Evolutionary conservation across 2,888 invertebrate species (phyloP).

Genomic region (Athrips mouffetella): DNA sequence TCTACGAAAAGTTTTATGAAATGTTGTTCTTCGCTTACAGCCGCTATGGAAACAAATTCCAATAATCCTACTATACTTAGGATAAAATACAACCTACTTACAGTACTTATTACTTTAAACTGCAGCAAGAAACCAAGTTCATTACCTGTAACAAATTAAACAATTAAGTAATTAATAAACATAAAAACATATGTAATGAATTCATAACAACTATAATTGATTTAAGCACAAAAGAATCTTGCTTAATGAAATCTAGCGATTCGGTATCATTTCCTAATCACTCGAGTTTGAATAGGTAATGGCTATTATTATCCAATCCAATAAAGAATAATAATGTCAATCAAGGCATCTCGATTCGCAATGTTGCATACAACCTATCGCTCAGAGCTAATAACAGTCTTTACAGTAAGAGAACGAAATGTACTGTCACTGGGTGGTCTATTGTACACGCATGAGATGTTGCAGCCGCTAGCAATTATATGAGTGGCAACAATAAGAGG

Average conservation of each 20-base stretch:
- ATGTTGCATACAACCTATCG: background rate
- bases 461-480: slow-evolving; percentile 28
- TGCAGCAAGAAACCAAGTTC: no score
- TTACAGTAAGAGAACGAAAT: background rate
- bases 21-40: no score
- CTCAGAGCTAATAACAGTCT: background rate
- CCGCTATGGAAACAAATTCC: no score
- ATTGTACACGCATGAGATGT: slow-evolving; percentile 12
- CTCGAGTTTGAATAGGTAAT: slow-evolving; percentile 1
- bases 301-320: slow-evolving; percentile 9
- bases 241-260: background rate
- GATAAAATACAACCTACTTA: no score
- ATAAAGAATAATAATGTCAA: slow-evolving; percentile 12
- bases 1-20: no score
- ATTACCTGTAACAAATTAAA: no score
- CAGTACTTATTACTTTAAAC: no score
- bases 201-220: background rate
- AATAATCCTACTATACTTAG: no score
- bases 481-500: slow-evolving; percentile 20
- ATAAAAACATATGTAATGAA: background rate
- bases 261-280: background rate
- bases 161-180: background rate
- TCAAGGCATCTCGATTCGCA: slow-evolving; percentile 3
- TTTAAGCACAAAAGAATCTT: background rate
- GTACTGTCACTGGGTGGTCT: slow-evolving; percentile 1